phyloP scores from a whole-genome alignment of 2,888 invertebrate genomes.

The Balanococcus diminutus region DNA sequence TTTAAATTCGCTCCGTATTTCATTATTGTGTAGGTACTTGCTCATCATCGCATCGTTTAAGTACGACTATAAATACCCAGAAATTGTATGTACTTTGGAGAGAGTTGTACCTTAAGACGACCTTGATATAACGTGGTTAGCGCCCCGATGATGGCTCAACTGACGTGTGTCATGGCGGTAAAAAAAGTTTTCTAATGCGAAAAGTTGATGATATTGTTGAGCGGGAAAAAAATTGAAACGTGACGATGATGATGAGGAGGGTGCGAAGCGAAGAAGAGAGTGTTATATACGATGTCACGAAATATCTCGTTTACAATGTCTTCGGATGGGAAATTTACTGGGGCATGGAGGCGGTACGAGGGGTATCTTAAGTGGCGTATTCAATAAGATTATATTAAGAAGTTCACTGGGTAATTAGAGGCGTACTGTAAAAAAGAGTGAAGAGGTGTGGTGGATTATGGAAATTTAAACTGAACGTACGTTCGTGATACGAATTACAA shows the following conservation, averaged over 20 bases:
- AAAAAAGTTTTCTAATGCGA: neutral
- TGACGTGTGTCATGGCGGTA: neutral
- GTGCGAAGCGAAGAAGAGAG: neutral
- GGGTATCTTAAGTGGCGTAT: neutral
- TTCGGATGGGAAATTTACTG: neutral
- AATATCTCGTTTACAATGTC: neutral
- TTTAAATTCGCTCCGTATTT: neutral
- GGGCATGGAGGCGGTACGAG: neutral
- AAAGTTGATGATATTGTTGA: neutral
- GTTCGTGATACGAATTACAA: neutral
- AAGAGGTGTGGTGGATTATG: neutral
- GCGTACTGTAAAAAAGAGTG: neutral
- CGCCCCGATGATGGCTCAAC: neutral
- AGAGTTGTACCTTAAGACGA: neutral
- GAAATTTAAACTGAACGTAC: neutral
- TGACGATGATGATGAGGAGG: too few relatives aligned
- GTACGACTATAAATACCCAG: too few relatives aligned
- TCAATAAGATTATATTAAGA: neutral
- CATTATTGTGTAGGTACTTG: too few relatives aligned
- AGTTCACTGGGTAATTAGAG: slow-evolving; percentile 15
- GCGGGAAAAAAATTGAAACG: neutral
- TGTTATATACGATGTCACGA: neutral
- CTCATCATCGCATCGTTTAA: neutral
- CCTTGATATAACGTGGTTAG: slow-evolving; percentile 5
- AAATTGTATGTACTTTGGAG: neutral